Base-by-base conservation (phyloP, 2,113 vertebrate species). In the Spheniscus mendiculus region DNA sequence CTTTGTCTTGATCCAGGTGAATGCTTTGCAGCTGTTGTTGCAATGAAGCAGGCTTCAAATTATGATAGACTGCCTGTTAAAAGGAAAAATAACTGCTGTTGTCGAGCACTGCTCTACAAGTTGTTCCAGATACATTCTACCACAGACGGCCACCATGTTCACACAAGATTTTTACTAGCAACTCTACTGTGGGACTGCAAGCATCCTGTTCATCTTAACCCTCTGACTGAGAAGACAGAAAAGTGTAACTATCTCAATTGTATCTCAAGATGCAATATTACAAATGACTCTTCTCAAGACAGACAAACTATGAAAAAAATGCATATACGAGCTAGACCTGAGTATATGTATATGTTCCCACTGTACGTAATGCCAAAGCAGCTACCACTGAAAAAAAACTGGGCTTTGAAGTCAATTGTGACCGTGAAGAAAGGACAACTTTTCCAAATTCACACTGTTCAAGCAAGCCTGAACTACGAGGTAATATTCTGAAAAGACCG, bases 31-130 rank as follows among this genome's bases (percentile, higher is more conserved):
- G 97, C 55, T 99, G 99, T 80, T 99, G 99, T 79, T 99, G 98
- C 90, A 99, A 96, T 52, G 98, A 97, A 5, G 98, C 94, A 5
- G 99, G 98, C 92, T 99, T 99, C 91, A 99, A 95, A 27, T 98
- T 99, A 94, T 99, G 99, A 97, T 99, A 99, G 26, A 99, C 99
- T 13, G 99, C 99, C 99, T 99, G 66, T 45, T 74, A 81, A 91
- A 87, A 87, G 50, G 26, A 62, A 95, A 77, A 80, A 81, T 11
- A 66, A 94, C 2, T 27, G 29, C 38, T 66, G 56, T 65, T 90
- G 20, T 52, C 2, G 11, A 82, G 42, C 29, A 50, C 8, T 40
- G 36, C 12, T 83, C 34, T 25, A 66, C 12, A 66, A 62, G 47
- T 40, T 67, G 12, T 36, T 65, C 12, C 52, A 87, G 9, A 19